Conservation (phyloP, 2,113 vertebrate species). For the Lepidothrix coronata region DNA sequence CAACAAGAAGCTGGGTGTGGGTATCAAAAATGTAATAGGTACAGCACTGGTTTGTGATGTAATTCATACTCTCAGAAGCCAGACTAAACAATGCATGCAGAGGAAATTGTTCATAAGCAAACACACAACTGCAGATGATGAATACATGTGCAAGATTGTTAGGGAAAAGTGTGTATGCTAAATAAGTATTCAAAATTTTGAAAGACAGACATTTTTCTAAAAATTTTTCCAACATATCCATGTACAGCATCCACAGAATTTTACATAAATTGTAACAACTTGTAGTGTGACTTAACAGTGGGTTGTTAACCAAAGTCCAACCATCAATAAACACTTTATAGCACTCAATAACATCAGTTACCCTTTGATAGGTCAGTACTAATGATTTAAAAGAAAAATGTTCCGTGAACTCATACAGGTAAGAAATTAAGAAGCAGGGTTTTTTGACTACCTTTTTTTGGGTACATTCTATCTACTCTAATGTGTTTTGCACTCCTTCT, state of each 20-base stretch:
- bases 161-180: not conserved
- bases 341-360: not conserved
- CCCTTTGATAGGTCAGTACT: not conserved
- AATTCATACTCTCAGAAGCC: not conserved
- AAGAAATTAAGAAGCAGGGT: slow-evolving; percentile 26
- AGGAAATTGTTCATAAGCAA: not conserved
- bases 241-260: not conserved
- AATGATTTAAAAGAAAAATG: slow-evolving; percentile 14
- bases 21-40: not conserved
- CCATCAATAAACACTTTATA: not conserved
- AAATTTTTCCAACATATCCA: not conserved
- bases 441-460: slow-evolving; percentile 28
- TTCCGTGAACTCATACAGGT: slow-evolving; percentile 22
- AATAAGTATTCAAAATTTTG: slow-evolving; percentile 18
- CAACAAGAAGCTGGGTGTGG: not conserved
- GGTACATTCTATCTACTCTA: slow-evolving; percentile 52
- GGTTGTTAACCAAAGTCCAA: not conserved
- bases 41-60: not conserved
- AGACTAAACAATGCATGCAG: not conserved
- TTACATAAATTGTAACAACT: not conserved
- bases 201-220: not conserved
- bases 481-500: slow-evolving; percentile 75
- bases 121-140: not conserved
- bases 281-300: not conserved
- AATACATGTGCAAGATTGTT: not conserved